Evolutionary conservation across 2,113 vertebrate genomes (phyloP).

Genomic region (Anthoscopus minutus): DNA sequence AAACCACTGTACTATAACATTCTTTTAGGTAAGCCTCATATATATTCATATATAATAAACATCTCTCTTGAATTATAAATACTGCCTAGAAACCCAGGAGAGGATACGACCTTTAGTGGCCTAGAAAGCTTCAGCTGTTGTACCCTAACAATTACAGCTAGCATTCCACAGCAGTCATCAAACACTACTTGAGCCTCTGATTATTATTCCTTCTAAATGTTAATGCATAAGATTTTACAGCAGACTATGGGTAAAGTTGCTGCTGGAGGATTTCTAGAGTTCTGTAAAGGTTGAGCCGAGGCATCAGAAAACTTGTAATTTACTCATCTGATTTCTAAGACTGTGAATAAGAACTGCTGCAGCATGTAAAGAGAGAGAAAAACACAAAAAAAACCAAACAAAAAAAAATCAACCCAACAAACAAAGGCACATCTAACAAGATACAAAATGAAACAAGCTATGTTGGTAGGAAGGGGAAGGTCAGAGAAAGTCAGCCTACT

Average conservation of each 20-base stretch:
- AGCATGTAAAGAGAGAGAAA: rapidly evolving
- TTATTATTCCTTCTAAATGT: not conserved
- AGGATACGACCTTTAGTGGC: not conserved
- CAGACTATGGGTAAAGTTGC: not conserved
- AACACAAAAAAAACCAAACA: too few relatives aligned
- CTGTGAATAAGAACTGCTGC: not conserved
- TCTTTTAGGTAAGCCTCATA: not conserved
- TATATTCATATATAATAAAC: not conserved
- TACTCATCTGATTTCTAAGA: not conserved
- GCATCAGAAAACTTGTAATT: not conserved
- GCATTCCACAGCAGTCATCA: not conserved
- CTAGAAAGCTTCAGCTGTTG: not conserved
- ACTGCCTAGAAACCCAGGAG: not conserved
- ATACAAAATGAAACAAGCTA: not conserved
- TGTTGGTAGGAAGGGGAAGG: not conserved
- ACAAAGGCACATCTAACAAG: not conserved
- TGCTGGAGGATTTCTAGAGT: not conserved
- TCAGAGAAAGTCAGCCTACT: not conserved
- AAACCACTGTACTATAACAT: not conserved
- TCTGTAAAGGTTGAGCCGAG: not conserved
- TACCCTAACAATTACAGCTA: not conserved
- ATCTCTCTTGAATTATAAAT: not conserved
- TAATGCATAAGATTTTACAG: not conserved
- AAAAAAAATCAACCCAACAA: not conserved
- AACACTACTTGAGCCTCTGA: not conserved